Percentiles rank a stretch among this genome's conserved stretches.
These are phyloP conservation scores for Apis laboriosa DNA, from an alignment of 1,140 invertebrate genomes.

Conservation along the genomic window DNA sequence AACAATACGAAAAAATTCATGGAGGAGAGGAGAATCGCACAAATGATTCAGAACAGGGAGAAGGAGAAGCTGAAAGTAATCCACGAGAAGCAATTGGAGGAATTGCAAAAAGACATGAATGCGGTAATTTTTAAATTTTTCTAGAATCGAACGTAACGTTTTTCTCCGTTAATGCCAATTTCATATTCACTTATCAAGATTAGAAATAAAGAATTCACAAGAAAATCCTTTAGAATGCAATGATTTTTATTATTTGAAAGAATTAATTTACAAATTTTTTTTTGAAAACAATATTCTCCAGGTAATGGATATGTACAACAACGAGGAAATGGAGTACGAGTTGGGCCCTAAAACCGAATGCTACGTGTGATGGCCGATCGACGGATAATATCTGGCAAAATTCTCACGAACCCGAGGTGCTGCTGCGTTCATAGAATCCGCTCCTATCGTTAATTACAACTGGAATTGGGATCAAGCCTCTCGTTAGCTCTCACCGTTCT, in stretches of 20 bases:
- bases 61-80: constrained; percentile 95
- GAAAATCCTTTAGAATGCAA: too few species aligned
- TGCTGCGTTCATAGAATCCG: constrained; percentile 56
- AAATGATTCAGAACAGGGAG: constrained; percentile 95
- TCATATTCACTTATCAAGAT: too few species aligned
- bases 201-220: too few species aligned
- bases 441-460: constrained; percentile 71
- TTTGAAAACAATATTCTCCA: constrained; percentile 80
- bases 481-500: constrained; percentile 64
- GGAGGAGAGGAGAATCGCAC: constrained; percentile 95
- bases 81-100: constrained; percentile 96
- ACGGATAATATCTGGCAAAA: background rate
- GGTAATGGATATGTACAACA: constrained; percentile 97
- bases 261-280: too few species aligned
- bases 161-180: too few species aligned
- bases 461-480: constrained; percentile 81
- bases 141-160: too few species aligned
- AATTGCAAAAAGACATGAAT: constrained; percentile 94
- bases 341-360: constrained; percentile 94
- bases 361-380: constrained; percentile 83
- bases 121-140: constrained; percentile 83
- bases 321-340: constrained; percentile 95
- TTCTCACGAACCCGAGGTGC: constrained; percentile 29
- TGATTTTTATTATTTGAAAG: too few species aligned
- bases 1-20: constrained; percentile 99